Base-by-base conservation (phyloP, 2,888 invertebrate species). In the Bellardia pandia region DNA sequence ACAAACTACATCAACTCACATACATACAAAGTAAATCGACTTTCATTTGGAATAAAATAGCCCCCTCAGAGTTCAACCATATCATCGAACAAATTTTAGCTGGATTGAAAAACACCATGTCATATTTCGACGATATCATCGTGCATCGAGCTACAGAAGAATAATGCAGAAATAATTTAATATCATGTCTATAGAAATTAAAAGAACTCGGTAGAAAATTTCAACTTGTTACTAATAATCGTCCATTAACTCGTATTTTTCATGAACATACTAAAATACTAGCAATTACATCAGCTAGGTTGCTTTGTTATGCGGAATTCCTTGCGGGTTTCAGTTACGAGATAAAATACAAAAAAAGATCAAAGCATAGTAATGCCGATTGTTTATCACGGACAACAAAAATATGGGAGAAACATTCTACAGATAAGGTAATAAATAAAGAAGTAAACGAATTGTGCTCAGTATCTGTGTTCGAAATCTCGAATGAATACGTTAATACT, bases 51-150 rank as follows among this genome's bases (percentile, higher is more conserved):
- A 1, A 82, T 82, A 58, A 86, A 37, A 77, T 77, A 2, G 87
- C 83, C 51, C 86, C 86, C 9, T 69, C 80, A 2, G 86, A 88
- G 64, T 89, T 89, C 53, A 83, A 89, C 56, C 58, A 79, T 30
- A 86, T 88, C 33, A 85, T 89, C 4, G 88, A 88, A 14, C 85
- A 89, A 86, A 88, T 88, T 16, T 69, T 86, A 40, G 76, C 71
- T 23, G 88, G 84, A 2, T 85, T 88, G 13, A 68, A 88, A 13
- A 86, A 86, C 14, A 85, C 85, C 9, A 86, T 83, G 76, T 80
- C 85, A 80, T 86, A 84, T 81, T 86, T 86, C 68, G 83, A 84
- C 40, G 77, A 86, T 23, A 86, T 86, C 6, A 76, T 86, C 5
- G 48, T 81, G n/a, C 85, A 88, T 56, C 84, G 86, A 16, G 30